A percentile compares a stretch with the other conserved stretches of the same genome.
phyloP scores from a whole-genome alignment of 2,113 vertebrate genomes.

The Elephas maximus region DNA sequence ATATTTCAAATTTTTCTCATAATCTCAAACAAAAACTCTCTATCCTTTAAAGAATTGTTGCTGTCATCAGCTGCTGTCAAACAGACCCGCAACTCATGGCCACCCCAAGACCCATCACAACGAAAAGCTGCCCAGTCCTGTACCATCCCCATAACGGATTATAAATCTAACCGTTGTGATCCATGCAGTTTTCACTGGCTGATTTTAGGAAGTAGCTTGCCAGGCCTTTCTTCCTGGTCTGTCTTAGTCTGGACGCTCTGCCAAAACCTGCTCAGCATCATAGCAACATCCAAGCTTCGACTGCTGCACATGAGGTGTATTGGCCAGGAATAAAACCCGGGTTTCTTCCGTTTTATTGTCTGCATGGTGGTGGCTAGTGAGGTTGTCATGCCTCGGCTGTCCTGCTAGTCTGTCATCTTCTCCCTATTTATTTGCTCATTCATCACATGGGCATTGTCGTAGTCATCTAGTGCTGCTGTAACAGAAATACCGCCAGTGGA shows the following conservation, averaged over 20 bases:
- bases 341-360: background rate
- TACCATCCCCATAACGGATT: background rate
- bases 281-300: background rate
- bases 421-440: background rate
- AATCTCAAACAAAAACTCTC: background rate
- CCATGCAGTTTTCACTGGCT: background rate
- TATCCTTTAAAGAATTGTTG: no score
- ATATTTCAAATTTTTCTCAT: background rate
- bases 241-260: background rate
- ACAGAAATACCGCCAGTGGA: no score
- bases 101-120: background rate
- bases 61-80: no score
- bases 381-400: background rate
- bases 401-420: background rate
- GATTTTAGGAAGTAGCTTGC: background rate
- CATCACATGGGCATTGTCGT: accelerated
- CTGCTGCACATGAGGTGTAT: no score
- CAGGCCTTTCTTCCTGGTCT: background rate
- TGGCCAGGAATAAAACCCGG: background rate
- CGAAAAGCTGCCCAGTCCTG: background rate
- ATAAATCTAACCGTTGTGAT: background rate
- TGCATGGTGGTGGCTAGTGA: background rate
- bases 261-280: background rate
- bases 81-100: background rate
- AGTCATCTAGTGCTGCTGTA: no score